phyloP scores from a whole-genome alignment of 2,113 vertebrate species.

The Herpailurus yagouaroundi region DNA sequence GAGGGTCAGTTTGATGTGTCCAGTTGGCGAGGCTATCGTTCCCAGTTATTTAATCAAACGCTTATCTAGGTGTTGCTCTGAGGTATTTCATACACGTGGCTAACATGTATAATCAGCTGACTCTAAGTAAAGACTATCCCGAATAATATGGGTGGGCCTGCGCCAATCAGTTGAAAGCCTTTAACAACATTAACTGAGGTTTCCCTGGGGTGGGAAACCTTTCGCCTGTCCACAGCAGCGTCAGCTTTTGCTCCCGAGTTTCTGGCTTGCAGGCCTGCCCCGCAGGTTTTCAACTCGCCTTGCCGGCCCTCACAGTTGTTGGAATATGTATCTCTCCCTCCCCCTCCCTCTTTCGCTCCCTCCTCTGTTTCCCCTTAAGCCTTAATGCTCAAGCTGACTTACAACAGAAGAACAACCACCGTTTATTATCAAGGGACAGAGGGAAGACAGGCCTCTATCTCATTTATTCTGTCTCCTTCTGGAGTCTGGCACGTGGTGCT shows the following conservation, averaged over 20 bases:
- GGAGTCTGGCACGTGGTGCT: neutral
- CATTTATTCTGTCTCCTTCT: conserved; percentile 31
- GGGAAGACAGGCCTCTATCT: conserved; percentile 21
- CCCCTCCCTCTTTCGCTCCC: accelerated
- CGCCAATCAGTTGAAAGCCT: neutral
- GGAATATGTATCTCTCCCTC: neutral
- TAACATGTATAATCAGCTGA: neutral
- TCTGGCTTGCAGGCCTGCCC: too few species aligned
- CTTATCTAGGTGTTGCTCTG: neutral
- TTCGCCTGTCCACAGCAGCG: neutral
- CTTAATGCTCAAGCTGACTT: neutral
- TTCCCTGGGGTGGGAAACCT: neutral
- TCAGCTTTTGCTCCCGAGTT: neutral
- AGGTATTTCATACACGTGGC: neutral
- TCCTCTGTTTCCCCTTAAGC: neutral
- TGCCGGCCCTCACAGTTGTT: neutral
- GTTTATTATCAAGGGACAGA: neutral
- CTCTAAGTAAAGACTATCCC: neutral
- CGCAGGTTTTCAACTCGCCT: neutral
- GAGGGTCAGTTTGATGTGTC: neutral
- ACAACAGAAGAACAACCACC: neutral
- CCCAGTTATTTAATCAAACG: neutral
- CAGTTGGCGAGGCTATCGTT: neutral
- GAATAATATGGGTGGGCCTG: neutral
- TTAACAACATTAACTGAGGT: neutral